Evolutionary conservation across 2,888 invertebrate genomes (phyloP).

Genomic region (Drosophila yooni): DNA sequence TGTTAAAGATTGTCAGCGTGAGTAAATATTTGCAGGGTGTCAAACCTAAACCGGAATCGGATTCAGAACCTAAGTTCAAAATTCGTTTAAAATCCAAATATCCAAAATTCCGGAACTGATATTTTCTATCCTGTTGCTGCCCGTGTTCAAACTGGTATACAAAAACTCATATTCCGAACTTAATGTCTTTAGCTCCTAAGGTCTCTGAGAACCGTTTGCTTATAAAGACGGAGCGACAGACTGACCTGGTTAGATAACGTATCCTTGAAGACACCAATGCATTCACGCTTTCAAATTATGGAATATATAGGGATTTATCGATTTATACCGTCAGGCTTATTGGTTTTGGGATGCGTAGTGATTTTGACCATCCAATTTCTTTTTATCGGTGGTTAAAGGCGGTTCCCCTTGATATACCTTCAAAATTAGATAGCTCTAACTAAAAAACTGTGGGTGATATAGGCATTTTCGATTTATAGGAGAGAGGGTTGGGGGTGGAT

Average conservation of each 20-base stretch:
- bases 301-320: background rate
- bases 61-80: too few species aligned
- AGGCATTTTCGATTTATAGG: background rate
- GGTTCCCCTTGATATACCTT: background rate
- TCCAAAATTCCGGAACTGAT: too few species aligned
- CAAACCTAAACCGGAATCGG: background rate
- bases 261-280: background rate
- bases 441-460: background rate
- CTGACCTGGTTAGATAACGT: background rate
- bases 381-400: too few species aligned
- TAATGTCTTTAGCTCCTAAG: background rate
- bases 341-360: background rate
- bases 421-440: background rate
- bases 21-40: background rate
- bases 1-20: constrained; percentile 84
- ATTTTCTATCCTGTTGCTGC: too few species aligned
- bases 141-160: background rate
- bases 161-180: background rate
- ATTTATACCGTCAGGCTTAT: background rate
- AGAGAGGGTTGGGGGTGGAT: background rate
- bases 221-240: background rate
- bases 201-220: too few species aligned
- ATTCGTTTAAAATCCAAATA: too few species aligned
- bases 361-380: too few species aligned
- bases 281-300: background rate